Evolutionary conservation across 2,797 vertebrate genomes (phyloP), one percentile per base, ranked within the genome.

Genomic region (Adrianichthys oophorus): DNA sequence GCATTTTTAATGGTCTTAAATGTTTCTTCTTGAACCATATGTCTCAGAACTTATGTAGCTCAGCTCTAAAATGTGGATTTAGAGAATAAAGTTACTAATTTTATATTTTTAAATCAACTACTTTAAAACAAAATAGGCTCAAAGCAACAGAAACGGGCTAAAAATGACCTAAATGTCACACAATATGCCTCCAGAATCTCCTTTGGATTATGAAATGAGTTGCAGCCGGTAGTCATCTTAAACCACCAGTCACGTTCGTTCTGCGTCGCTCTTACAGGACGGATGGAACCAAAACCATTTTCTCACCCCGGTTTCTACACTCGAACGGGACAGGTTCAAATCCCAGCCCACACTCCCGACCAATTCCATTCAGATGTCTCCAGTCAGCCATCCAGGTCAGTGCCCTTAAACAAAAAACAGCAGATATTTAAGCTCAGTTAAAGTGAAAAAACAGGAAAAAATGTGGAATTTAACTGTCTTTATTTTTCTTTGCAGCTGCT

Each of bases 231-330:
- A 1, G 18, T 10, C 18, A 46, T 13, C 18, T 19, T 46, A 8
- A 21, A 18, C 17, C 17, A 3, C 19, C 18, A 8, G 2, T 15
- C 19, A 56, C 57, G 52, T 52, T 23, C 26, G 32, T 17, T 47
- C 32, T 60, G 32, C 61, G 8, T 42, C 57, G 26, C 23, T 6
- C 24, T 3, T 5, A 65, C 81, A 99, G 98, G 97, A 99, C 26
- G 98, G 98, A 70, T 99, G 98, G 98, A 99, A 94, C 92, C 98
- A 99, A 86, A 98, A 95, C 92, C 96, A 99, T 86, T 99, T 99
- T 90, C 92, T 99, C 83, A 99, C 97, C 32, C 97, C 97, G 1
- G 95, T 96, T 50, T 97, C 97, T 14, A 99, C 96, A 8, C 89
- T 99, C 43, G 97, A 99, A 76, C 90, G 96, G 63, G 96, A 98